Evolutionary conservation across 2,113 vertebrate genomes (phyloP).

Genomic region (Dromaius novaehollandiae): DNA sequence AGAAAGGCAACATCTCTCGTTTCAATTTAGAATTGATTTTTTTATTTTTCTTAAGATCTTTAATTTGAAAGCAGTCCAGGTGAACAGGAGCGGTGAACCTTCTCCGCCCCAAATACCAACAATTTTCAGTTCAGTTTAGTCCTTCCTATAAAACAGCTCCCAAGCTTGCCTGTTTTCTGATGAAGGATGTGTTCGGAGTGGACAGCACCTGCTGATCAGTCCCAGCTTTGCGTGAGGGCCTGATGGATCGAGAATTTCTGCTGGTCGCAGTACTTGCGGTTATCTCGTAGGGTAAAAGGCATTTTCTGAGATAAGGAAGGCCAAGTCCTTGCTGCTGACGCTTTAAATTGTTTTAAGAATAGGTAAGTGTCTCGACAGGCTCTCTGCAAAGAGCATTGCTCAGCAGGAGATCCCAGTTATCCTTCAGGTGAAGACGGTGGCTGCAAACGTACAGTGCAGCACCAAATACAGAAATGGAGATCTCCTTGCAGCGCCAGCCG

Average conservation of each 20-base stretch:
- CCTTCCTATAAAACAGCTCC: neutral
- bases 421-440: neutral
- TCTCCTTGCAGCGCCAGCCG: neutral
- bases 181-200: fast-evolving
- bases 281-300: neutral
- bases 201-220: neutral
- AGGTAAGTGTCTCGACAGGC: neutral
- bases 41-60: neutral
- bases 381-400: neutral
- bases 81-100: fast-evolving
- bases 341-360: neutral
- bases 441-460: fast-evolving
- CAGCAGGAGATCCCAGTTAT: neutral
- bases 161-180: neutral
- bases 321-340: neutral
- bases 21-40: fast-evolving
- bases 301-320: neutral
- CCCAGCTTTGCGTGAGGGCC: neutral
- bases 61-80: neutral
- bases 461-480: neutral
- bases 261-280: fast-evolving
- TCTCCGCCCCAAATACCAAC: neutral
- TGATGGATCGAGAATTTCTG: neutral
- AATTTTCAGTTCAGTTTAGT: neutral
- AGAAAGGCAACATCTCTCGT: neutral